phyloP scores from a whole-genome alignment of 2,888 invertebrate genomes.

The Timandra comae region DNA sequence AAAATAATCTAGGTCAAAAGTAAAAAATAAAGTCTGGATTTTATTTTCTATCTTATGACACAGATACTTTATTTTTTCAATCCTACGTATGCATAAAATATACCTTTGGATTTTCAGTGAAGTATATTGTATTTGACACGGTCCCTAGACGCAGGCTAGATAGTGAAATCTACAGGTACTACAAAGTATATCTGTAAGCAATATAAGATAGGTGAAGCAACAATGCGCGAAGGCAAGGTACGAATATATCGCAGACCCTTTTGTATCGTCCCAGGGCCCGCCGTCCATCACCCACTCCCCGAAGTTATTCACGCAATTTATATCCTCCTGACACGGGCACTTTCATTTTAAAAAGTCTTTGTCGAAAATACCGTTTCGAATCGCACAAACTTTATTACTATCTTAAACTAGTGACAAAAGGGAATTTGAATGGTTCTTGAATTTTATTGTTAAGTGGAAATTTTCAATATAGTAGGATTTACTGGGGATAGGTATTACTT shows the following conservation, averaged over 20 bases:
- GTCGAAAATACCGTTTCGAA: slow-evolving; percentile 31
- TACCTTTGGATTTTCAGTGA: no score
- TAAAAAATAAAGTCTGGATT: no score
- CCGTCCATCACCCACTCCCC: slow-evolving; percentile 25
- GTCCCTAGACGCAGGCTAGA: no score
- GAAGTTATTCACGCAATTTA: slow-evolving; percentile 40
- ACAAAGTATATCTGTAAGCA: slow-evolving; percentile 3
- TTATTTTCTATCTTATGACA: no score
- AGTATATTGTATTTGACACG: no score
- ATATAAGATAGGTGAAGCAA: slow-evolving; percentile 5
- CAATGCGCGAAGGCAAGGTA: slow-evolving; percentile 7
- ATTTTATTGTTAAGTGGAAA: no score
- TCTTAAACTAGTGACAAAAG: neutral
- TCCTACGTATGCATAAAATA: neutral
- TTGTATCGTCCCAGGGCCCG: slow-evolving; percentile 13
- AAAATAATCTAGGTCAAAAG: no score
- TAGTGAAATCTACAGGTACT: slow-evolving; percentile 1
- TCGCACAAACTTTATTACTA: no score
- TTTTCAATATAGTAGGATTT: no score
- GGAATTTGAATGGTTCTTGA: neutral
- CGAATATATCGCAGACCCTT: neutral
- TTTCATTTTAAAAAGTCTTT: slow-evolving; percentile 35
- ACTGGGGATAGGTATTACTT: no score
- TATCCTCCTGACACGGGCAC: slow-evolving; percentile 32
- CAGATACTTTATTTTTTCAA: no score